A percentile compares a stretch with the other conserved stretches of the same genome.
Evolutionary conservation across 1,140 invertebrate genomes (phyloP).

Genomic region (Lepeophtheirus salmonis): DNA sequence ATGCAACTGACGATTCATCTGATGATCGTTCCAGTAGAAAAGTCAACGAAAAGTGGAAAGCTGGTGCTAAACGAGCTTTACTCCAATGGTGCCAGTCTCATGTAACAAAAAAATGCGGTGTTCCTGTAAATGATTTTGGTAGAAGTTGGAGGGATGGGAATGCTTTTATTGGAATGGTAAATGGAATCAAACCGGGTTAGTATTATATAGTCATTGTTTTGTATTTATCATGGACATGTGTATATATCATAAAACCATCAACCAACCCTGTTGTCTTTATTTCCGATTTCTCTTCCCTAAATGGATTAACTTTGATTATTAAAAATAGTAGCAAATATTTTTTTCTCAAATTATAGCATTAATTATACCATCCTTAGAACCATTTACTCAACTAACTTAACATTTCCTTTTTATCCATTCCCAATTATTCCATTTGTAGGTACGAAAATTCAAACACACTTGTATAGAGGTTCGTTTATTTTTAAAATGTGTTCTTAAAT

Average conservation of each 20-base stretch:
- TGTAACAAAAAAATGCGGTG: conserved; percentile 54
- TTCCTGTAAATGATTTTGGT: conserved; percentile 75
- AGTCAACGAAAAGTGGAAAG: conserved; percentile 48
- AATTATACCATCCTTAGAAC: too few relatives aligned
- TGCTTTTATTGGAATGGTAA: conserved; percentile 86
- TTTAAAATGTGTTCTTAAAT: too few relatives aligned
- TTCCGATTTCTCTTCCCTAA: too few relatives aligned
- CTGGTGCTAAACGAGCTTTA: conserved; percentile 73
- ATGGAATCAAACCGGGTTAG: conserved; percentile 59
- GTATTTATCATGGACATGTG: too few relatives aligned
- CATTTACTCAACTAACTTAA: too few relatives aligned
- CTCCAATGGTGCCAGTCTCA: conserved; percentile 85
- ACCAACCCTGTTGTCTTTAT: too few relatives aligned
- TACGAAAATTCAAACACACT: not conserved
- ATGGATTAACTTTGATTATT: too few relatives aligned
- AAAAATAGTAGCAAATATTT: too few relatives aligned
- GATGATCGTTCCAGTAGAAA: conserved; percentile 13
- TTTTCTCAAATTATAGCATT: too few relatives aligned
- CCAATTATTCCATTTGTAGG: not conserved
- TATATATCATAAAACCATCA: too few relatives aligned
- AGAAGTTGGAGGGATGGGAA: conserved; percentile 89
- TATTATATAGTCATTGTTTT: too few relatives aligned
- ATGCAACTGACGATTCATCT: conserved; percentile 16
- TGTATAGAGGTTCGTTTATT: not conserved
- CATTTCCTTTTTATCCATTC: not conserved